Base-by-base conservation (phyloP, 1,140 invertebrate species). In the Hydropsyche tenuis region DNA sequence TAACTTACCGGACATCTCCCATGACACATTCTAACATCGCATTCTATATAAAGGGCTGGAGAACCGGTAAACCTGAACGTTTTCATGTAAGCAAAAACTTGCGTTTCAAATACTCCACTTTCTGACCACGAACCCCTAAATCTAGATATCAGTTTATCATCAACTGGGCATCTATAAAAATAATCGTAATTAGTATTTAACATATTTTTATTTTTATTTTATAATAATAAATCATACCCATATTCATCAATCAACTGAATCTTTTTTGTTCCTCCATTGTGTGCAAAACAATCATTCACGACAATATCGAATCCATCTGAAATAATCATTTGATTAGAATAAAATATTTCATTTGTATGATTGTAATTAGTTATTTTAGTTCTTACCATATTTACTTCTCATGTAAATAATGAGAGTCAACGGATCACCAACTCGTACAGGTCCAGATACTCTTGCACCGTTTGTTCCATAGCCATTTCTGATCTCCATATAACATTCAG, bases 401-500 rank as follows among this genome's bases (percentile, higher is more conserved):
- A 97, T 96, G 81, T 96, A 96, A 79, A 96, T 96, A 75, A 96
- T 93, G 42, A 96, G 85, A 3, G 95, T 97, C 51, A 97, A 86
- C 0, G 95, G 94, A 86, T 97, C 95, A 3, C 95, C 95, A 9
- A 97, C 95, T 1, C 94, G 87, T 48, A 97, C 95, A 14, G 95
- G 94, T 51, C 94, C 94, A 5, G 93, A 89, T 0, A 96, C 93
- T 63, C 94, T 85, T 20, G 91, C 91, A 51, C 94, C 94, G 53
- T 88, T 88, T 7, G 93, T 93, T 14, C 93, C 93, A 82, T 94
- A 96, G 16, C 95, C 95, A 77, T 94, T 91, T 69, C 94, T 87
- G 79, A 97, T 96, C 85, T 96, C 95, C 95, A 97, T 97, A 85
- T 96, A 96, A 81, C 94, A 96, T 82, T 96, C 94, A 0, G 95